These are phyloP conservation scores for Drosophila histrio DNA, from an alignment of 2,888 invertebrate species.

Conservation along the genomic window DNA sequence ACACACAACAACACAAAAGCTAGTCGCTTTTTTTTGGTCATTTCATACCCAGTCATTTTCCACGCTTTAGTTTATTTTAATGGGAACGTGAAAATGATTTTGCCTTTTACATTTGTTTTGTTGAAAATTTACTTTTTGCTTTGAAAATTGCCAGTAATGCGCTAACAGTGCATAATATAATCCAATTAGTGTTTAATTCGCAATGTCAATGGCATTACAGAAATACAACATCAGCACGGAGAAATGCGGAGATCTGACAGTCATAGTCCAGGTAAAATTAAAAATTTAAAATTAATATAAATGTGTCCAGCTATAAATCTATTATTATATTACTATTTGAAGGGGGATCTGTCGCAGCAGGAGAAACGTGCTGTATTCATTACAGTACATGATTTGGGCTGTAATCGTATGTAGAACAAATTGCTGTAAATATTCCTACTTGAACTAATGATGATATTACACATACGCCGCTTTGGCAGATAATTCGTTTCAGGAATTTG, in stretches of 20 bases:
- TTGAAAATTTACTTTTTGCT: conserved; percentile 22
- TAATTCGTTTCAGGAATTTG: conserved; percentile 92
- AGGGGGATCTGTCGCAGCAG: conserved; percentile 92
- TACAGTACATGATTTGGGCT: conserved; percentile 95
- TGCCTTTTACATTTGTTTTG: conserved; percentile 34
- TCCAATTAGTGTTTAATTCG: conserved; percentile 29
- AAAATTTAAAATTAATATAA: neutral
- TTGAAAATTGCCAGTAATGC: conserved; percentile 25
- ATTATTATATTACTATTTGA: neutral
- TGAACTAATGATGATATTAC: neutral
- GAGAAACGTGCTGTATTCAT: conserved; percentile 93
- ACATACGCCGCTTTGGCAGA: conserved; percentile 85
- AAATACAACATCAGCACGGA: conserved; percentile 91
- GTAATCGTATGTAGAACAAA: conserved; percentile 87
- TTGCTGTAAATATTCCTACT: neutral
- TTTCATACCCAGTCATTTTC: conserved; percentile 75
- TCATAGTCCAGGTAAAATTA: conserved; percentile 89
- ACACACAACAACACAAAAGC: conserved; percentile 17
- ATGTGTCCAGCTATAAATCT: neutral
- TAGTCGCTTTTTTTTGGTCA: conserved; percentile 71
- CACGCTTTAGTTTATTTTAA: conserved; percentile 68
- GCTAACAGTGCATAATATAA: conserved; percentile 22
- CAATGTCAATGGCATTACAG: conserved; percentile 84
- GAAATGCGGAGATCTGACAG: conserved; percentile 89
- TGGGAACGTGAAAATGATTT: conserved; percentile 61